Percentiles rank a stretch among this genome's conserved stretches.
phyloP scores from a whole-genome alignment of 2,888 invertebrate species.

The Drosophila aldrichi region DNA sequence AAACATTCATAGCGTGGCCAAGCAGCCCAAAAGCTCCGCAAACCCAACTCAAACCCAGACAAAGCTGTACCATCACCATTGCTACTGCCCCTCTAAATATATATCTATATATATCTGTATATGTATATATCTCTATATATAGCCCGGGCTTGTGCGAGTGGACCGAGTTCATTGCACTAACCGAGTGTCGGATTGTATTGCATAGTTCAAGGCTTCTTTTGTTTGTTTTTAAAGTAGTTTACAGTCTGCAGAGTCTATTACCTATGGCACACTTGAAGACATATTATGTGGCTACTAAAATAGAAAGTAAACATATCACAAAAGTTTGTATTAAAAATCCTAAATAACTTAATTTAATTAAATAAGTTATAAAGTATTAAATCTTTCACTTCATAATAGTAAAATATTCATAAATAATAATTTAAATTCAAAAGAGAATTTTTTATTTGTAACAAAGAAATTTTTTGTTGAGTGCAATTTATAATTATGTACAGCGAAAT shows the following conservation, averaged over 20 bases:
- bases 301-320: too few species aligned
- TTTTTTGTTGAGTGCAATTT: too few species aligned
- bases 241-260: constrained; percentile 1
- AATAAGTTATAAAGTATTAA: too few species aligned
- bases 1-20: constrained; percentile 16
- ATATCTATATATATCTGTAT: neutral
- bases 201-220: constrained; percentile 65
- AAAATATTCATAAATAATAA: too few species aligned
- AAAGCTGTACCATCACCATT: constrained; percentile 8
- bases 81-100: neutral
- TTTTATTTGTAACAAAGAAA: too few species aligned
- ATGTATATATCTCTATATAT: neutral
- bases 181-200: constrained; percentile 38
- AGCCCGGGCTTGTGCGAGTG: constrained; percentile 38
- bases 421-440: too few species aligned
- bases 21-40: neutral
- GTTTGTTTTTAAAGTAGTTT: constrained; percentile 34
- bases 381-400: too few species aligned
- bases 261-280: neutral
- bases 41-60: neutral
- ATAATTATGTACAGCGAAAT: too few species aligned
- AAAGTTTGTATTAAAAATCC: too few species aligned
- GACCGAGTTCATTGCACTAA: constrained; percentile 59
- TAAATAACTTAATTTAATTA: too few species aligned
- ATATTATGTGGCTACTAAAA: too few species aligned